Conservation (phyloP, 2,888 invertebrate species). For the Phaonia tiefii region DNA sequence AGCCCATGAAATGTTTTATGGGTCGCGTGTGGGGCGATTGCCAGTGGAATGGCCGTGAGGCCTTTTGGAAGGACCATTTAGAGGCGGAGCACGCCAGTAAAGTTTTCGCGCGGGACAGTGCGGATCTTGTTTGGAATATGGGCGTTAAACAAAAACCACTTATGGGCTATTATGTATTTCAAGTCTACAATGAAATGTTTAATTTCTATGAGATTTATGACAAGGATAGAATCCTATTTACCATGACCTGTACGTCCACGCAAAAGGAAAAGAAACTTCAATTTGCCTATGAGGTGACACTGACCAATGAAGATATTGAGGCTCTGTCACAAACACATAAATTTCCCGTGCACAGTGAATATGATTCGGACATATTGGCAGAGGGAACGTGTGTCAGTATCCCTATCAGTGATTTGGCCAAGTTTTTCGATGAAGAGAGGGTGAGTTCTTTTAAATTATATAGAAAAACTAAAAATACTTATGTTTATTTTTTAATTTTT, state of each 20-base stretch:
- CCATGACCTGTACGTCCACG: conserved; percentile 78
- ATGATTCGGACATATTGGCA: conserved; percentile 77
- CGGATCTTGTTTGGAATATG: conserved; percentile 76
- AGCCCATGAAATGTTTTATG: conserved; percentile 80
- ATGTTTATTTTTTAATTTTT: conserved; percentile 23
- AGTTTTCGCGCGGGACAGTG: conserved; percentile 75
- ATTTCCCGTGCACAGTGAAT: conserved; percentile 79
- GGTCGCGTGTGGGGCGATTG: conserved; percentile 82
- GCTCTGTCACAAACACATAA: conserved; percentile 78
- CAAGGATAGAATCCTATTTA: conserved; percentile 76
- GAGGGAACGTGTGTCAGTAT: conserved; percentile 79
- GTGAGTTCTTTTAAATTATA: conserved; percentile 66
- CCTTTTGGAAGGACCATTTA: conserved; percentile 84
- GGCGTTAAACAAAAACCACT: conserved; percentile 74
- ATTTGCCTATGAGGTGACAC: conserved; percentile 78
- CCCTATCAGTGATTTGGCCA: conserved; percentile 73
- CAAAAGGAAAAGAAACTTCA: conserved; percentile 75
- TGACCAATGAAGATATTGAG: conserved; percentile 77
- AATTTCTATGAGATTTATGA: conserved; percentile 80
- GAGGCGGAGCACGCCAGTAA: conserved; percentile 82
- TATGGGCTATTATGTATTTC: conserved; percentile 79
- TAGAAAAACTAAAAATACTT: not conserved
- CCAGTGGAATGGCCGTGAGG: conserved; percentile 83
- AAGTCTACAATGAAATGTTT: conserved; percentile 78
- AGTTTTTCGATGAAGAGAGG: conserved; percentile 76